A percentile compares a stretch with the other conserved stretches of the same genome.
These are phyloP conservation scores for Elaphurus davidianus DNA, from an alignment of 2,113 vertebrate species.

Conservation along the genomic window DNA sequence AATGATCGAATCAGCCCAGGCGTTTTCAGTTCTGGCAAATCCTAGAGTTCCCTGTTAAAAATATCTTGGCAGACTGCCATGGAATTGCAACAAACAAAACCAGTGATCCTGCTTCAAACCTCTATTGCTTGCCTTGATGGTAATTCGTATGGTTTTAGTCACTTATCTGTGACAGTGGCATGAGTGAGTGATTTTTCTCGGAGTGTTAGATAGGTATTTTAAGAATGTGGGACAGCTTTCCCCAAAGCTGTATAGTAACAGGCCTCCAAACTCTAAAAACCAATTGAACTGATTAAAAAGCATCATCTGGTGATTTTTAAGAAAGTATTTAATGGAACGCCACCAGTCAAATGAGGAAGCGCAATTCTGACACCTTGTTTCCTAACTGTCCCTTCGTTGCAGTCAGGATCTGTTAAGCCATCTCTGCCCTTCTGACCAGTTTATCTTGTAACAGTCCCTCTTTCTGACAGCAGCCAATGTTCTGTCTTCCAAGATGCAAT, in stretches of 20 bases:
- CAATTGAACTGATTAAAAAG: background rate
- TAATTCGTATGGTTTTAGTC: background rate
- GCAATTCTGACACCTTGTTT: background rate
- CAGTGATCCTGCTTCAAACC: background rate
- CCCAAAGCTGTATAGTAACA: background rate
- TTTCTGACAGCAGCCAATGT: background rate
- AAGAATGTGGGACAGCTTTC: constrained; percentile 6
- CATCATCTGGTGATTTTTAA: background rate
- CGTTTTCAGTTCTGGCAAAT: constrained; percentile 9
- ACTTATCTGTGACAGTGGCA: background rate
- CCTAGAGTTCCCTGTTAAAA: constrained; percentile 51
- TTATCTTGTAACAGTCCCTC: background rate
- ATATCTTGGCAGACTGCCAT: constrained; percentile 47
- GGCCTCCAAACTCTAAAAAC: background rate
- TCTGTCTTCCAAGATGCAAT: background rate
- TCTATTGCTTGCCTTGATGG: background rate
- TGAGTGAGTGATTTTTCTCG: constrained; percentile 17
- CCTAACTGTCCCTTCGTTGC: background rate
- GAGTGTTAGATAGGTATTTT: background rate
- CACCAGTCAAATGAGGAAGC: background rate
- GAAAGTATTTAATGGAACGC: background rate
- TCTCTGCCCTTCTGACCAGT: constrained; percentile 3
- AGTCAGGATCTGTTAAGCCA: background rate
- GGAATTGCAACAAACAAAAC: background rate
- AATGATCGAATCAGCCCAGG: constrained; percentile 17